These are phyloP conservation scores for Drosophila santomea DNA, from an alignment of 1,140 invertebrate genomes.

Conservation along the genomic window DNA sequence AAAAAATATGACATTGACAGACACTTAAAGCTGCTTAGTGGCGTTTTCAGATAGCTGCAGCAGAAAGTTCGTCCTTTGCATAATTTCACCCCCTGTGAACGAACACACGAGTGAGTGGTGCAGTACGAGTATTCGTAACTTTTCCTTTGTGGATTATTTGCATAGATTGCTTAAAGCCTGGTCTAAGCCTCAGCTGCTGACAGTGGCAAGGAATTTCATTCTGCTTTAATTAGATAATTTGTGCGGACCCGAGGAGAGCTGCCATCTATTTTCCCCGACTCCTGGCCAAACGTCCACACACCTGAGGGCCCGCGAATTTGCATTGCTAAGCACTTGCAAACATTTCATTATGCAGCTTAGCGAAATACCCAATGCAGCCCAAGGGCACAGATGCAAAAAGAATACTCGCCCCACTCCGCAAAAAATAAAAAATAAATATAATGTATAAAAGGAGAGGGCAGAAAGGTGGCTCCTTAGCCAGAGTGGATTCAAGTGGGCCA, in stretches of 20 bases:
- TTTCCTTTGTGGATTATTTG: slow-evolving; percentile 63
- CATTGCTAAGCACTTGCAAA: slow-evolving; percentile 79
- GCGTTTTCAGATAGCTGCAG: slow-evolving; percentile 44
- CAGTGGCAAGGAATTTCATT: slow-evolving; percentile 39
- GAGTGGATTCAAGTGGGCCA: slow-evolving; percentile 16
- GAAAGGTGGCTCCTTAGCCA: slow-evolving; percentile 5
- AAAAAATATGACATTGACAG: slow-evolving; percentile 80
- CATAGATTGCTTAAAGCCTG: slow-evolving; percentile 58
- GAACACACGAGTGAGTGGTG: slow-evolving; percentile 12
- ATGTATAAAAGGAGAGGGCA: slow-evolving; percentile 1
- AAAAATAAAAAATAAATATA: slow-evolving; percentile 22
- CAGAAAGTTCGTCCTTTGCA: slow-evolving; percentile 65
- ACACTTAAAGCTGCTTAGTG: slow-evolving; percentile 81
- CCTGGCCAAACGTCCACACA: slow-evolving; percentile 18
- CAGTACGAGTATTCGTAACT: slow-evolving; percentile 26
- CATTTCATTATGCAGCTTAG: slow-evolving; percentile 76
- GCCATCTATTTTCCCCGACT: slow-evolving; percentile 4
- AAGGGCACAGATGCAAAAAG: slow-evolving; percentile 21
- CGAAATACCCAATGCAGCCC: slow-evolving; percentile 53
- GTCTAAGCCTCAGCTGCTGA: slow-evolving; percentile 51
- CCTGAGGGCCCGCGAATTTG: slow-evolving; percentile 61
- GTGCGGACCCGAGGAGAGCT: slow-evolving; percentile 15
- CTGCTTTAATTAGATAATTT: slow-evolving; percentile 80
- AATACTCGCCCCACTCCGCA: not conserved
- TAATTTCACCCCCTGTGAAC: slow-evolving; percentile 5